Evolutionary conservation across 2,888 invertebrate species (phyloP).

Genomic region (Apantesis nais): DNA sequence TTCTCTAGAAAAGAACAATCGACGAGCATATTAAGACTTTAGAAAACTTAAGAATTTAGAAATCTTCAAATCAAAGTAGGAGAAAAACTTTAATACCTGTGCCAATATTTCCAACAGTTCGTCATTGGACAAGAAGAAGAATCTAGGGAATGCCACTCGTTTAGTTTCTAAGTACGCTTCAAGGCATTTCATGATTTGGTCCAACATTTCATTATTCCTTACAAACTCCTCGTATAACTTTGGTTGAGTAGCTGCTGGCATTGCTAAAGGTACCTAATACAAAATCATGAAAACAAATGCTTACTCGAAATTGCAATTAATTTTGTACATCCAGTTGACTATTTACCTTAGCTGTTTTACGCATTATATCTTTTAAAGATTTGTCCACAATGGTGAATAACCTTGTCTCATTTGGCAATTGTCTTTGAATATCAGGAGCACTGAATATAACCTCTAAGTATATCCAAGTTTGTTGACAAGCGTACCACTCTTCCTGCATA

Average conservation of each 20-base stretch:
- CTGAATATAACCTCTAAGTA: conserved; percentile 98
- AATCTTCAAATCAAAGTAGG: background rate
- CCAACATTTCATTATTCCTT: conserved; percentile 91
- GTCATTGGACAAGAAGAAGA: conserved; percentile 96
- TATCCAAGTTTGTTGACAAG: conserved; percentile 96
- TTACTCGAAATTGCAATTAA: background rate
- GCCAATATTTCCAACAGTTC: conserved; percentile 95
- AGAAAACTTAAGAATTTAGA: too few relatives aligned
- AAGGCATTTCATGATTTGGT: conserved; percentile 95
- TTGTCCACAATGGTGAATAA: conserved; percentile 95
- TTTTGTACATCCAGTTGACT: background rate
- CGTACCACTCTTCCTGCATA: conserved; percentile 95
- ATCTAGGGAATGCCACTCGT: conserved; percentile 94
- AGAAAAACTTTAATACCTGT: conserved; percentile 82
- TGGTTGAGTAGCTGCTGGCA: conserved; percentile 91
- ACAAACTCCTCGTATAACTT: conserved; percentile 89
- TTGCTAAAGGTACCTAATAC: conserved; percentile 89
- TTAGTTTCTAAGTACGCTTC: conserved; percentile 96
- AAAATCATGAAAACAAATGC: background rate
- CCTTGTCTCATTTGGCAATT: conserved; percentile 95
- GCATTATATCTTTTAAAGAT: conserved; percentile 95
- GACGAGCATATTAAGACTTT: too few relatives aligned
- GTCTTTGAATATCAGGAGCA: conserved; percentile 97
- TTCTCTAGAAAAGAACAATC: background rate
- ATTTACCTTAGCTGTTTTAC: conserved; percentile 90